Evolutionary conservation across 2,113 vertebrate species (phyloP).

Genomic region (Xenopus laevis): DNA sequence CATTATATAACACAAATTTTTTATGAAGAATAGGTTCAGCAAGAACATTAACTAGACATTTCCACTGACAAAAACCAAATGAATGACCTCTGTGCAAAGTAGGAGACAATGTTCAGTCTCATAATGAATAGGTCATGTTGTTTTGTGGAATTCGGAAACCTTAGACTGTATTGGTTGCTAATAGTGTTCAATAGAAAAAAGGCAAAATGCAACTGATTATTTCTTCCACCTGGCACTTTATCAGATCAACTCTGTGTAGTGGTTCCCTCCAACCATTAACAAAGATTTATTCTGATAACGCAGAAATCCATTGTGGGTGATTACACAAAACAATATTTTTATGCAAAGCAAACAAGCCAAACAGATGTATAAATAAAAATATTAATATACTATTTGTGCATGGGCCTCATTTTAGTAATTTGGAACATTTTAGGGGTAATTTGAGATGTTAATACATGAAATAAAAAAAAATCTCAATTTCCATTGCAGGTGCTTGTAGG

Average conservation of each 20-base stretch:
- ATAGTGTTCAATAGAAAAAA: background rate
- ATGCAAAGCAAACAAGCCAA: background rate
- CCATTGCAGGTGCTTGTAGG: no score
- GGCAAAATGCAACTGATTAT: background rate
- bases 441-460: no score
- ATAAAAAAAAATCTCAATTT: no score
- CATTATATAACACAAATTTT: no score
- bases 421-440: no score
- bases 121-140: slow-evolving; percentile 2
- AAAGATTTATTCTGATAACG: background rate
- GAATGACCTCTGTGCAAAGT: background rate
- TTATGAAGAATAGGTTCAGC: no score
- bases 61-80: no score
- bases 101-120: background rate
- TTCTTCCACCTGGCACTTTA: slow-evolving; percentile 29
- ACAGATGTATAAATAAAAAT: no score
- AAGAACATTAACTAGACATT: no score
- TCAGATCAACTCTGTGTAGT: slow-evolving; percentile 24
- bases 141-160: slow-evolving; percentile 20
- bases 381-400: no score
- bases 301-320: background rate
- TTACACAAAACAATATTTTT: background rate
- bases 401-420: no score
- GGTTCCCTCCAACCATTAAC: background rate
- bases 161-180: slow-evolving; percentile 8